These are phyloP conservation scores for Amphiprion percula DNA, from an alignment of 2,113 vertebrate species.

Conservation along the genomic window DNA sequence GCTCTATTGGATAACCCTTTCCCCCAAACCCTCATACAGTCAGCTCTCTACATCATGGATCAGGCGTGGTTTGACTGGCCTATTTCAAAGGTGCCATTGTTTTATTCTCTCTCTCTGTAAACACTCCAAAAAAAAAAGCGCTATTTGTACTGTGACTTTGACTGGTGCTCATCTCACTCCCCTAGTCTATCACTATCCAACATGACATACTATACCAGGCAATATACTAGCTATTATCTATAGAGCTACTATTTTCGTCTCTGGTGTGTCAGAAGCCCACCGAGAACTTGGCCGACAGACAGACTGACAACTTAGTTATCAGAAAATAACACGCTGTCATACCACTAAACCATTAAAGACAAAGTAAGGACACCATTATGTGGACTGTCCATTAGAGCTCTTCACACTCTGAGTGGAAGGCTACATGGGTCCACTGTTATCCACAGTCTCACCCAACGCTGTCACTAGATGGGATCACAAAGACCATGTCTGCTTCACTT, in stretches of 20 bases:
- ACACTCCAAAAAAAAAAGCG: no score
- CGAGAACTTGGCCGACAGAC: conserved; percentile 27
- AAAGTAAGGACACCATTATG: conserved; percentile 42
- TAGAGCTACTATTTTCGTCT: conserved; percentile 21
- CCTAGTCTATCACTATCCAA: neutral
- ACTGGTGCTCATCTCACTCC: neutral
- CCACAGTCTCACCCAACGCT: neutral
- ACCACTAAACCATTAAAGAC: conserved; percentile 36
- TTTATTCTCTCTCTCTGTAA: neutral
- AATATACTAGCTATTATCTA: conserved; percentile 15
- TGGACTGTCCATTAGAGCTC: conserved; percentile 38
- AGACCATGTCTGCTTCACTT: conserved; percentile 18
- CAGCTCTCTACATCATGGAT: neutral
- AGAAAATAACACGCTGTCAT: conserved; percentile 60
- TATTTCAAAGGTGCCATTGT: neutral
- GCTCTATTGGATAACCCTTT: neutral
- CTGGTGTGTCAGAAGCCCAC: conserved; percentile 16
- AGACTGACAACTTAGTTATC: conserved; percentile 27
- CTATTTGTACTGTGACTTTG: conserved; percentile 9
- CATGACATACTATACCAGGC: conserved; percentile 21
- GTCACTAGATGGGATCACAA: conserved; percentile 32
- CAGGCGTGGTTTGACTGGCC: neutral
- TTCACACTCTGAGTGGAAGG: conserved; percentile 10
- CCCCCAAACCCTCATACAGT: neutral
- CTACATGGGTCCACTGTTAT: conserved; percentile 14